A percentile compares a stretch with the other conserved stretches of the same genome.
phyloP scores from a whole-genome alignment of 1,140 invertebrate species.

The Caerostris darwini region DNA sequence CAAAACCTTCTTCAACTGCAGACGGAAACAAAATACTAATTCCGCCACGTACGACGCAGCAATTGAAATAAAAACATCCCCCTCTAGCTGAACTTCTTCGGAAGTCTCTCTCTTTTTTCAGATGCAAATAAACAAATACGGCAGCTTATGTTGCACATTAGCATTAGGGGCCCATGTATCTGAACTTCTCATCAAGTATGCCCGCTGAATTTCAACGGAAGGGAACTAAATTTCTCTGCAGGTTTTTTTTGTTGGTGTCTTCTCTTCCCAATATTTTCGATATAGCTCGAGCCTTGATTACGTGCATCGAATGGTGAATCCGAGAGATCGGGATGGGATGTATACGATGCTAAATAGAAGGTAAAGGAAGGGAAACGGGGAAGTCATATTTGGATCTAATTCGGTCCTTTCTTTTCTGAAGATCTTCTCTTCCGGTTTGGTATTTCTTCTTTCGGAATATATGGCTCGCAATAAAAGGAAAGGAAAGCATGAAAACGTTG shows the following conservation, averaged over 20 bases:
- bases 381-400: slow-evolving; percentile 38
- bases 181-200: slow-evolving; percentile 49
- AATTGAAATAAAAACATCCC: slow-evolving; percentile 46
- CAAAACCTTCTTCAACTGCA: neutral
- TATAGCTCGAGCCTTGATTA: slow-evolving; percentile 22
- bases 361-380: neutral
- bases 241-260: slow-evolving; percentile 10
- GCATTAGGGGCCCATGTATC: slow-evolving; percentile 18
- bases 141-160: slow-evolving; percentile 50
- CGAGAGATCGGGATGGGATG: neutral
- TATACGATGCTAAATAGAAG: neutral
- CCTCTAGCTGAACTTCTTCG: neutral
- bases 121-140: slow-evolving; percentile 69
- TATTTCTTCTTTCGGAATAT: no score
- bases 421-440: no score
- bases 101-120: neutral
- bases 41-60: slow-evolving; percentile 5
- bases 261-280: slow-evolving; percentile 11
- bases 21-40: slow-evolving; percentile 60
- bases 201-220: neutral
- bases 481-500: no score
- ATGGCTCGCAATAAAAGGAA: no score
- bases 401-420: neutral
- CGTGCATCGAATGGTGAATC: slow-evolving; percentile 46
- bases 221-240: neutral